A percentile compares a stretch with the other conserved stretches of the same genome.
Conservation (phyloP, 2,113 vertebrate species). For the Orycteropus afer region DNA sequence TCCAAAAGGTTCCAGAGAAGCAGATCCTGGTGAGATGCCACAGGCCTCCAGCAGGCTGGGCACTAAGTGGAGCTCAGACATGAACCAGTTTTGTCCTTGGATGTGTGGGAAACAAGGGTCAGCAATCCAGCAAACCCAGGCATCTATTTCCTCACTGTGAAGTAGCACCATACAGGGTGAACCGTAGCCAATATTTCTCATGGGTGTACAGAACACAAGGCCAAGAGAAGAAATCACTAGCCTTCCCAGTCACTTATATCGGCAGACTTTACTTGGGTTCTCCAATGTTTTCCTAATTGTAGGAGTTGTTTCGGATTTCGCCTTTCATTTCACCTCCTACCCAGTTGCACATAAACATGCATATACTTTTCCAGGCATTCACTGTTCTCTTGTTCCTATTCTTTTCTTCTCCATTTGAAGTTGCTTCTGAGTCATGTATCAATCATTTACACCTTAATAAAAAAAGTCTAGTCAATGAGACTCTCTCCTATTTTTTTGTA, state of each 20-base stretch:
- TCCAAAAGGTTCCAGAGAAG: neutral
- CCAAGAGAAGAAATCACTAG: neutral
- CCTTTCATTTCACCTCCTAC: neutral
- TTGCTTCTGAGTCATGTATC: neutral
- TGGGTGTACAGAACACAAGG: accelerated
- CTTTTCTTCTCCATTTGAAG: neutral
- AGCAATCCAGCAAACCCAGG: neutral
- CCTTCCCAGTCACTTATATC: neutral
- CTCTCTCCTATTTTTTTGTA: neutral
- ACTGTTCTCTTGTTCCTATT: neutral
- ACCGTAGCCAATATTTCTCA: neutral
- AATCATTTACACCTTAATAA: neutral
- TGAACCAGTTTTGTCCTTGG: neutral
- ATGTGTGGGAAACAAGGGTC: neutral
- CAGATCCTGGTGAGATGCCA: neutral
- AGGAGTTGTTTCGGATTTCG: neutral
- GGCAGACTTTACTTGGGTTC: neutral
- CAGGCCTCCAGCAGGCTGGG: neutral
- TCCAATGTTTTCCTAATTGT: neutral
- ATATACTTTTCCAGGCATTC: neutral
- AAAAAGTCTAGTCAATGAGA: neutral
- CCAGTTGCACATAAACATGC: neutral
- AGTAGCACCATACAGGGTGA: neutral
- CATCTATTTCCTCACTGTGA: neutral
- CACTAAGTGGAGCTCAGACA: neutral